Percentiles rank a stretch among this genome's conserved stretches.
phyloP scores from a whole-genome alignment of 35 echinoderm and acorn worm genomes.

The Amphiura filiformis region DNA sequence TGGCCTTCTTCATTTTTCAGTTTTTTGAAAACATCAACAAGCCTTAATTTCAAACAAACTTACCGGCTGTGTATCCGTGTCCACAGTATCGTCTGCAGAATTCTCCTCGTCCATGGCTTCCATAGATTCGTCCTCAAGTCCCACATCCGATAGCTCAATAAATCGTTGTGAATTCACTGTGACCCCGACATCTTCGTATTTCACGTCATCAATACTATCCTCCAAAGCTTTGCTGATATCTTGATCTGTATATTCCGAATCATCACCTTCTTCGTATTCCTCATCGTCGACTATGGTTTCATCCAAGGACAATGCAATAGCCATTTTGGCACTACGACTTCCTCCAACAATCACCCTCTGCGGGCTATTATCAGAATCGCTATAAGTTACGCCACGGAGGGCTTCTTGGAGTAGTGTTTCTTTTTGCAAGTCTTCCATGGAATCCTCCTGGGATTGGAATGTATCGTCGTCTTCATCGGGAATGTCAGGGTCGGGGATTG shows the following conservation, averaged over 20 bases:
- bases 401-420: neutral
- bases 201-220: neutral
- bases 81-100: neutral
- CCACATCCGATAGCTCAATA: neutral
- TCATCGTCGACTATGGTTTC: neutral
- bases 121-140: neutral
- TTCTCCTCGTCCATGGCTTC: neutral
- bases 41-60: neutral
- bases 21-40: too few relatives aligned
- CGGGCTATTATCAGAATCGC: neutral
- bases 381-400: neutral
- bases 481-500: neutral
- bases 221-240: neutral
- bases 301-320: slow-evolving; percentile 4
- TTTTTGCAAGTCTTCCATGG: neutral
- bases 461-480: neutral
- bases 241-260: neutral
- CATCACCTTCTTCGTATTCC: neutral
- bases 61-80: neutral
- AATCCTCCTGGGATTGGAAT: neutral
- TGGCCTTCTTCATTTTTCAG: too few relatives aligned
- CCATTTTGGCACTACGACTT: neutral
- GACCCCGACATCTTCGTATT: neutral
- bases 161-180: neutral
- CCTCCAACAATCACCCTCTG: neutral